Evolutionary conservation across 2,113 vertebrate genomes (phyloP).

Genomic region (Urocolius indicus): DNA sequence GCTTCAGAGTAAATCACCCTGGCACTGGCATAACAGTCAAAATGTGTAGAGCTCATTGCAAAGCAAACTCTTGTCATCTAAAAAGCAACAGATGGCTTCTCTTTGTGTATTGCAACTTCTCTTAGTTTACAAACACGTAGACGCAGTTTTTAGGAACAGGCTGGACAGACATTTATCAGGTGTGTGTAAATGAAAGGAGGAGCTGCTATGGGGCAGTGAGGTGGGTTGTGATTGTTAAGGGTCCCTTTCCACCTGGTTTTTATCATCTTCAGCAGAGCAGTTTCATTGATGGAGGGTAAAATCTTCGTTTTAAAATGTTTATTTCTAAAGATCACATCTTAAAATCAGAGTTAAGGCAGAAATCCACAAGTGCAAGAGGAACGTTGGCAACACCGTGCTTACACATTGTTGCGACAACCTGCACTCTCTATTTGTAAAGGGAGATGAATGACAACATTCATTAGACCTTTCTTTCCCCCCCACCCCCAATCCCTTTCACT

Average conservation of each 20-base stretch:
- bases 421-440: accelerated
- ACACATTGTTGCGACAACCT: accelerated
- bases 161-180: not conserved
- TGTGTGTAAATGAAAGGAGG: accelerated
- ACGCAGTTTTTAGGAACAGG: not conserved
- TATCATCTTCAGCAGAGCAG: too few species aligned
- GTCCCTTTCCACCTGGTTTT: not conserved
- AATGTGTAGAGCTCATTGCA: not conserved
- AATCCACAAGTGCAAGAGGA: not conserved
- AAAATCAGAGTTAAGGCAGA: not conserved
- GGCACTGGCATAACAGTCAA: too few species aligned
- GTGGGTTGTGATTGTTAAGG: not conserved
- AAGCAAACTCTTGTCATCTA: not conserved
- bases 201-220: not conserved
- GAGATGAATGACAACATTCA: not conserved
- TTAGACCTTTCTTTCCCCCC: not conserved
- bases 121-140: accelerated
- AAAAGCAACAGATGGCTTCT: not conserved
- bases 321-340: too few species aligned
- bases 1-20: too few species aligned
- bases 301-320: too few species aligned
- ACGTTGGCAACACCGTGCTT: accelerated
- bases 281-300: not conserved
- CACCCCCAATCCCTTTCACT: not conserved
- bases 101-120: not conserved